These are phyloP conservation scores for Sebastes kiyomatsui DNA, from an alignment of 2,797 vertebrate genomes.

Conservation along the genomic window DNA sequence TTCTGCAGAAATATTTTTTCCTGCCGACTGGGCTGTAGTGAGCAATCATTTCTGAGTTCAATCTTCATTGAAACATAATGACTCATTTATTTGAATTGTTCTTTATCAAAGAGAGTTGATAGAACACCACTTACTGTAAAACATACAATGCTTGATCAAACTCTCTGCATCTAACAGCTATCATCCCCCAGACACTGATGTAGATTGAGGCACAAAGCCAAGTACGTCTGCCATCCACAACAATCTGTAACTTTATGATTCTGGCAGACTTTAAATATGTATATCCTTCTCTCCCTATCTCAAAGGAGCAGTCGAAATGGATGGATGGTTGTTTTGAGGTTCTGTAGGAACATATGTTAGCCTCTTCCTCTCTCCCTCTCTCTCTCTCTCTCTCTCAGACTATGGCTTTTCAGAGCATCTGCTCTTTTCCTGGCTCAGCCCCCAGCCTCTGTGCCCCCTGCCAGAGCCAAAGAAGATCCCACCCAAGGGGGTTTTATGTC, in stretches of 20 bases:
- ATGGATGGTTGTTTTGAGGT: neutral
- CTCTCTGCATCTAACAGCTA: neutral
- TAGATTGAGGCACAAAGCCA: conserved; percentile 19
- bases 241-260: conserved; percentile 34
- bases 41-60: conserved; percentile 1
- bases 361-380: neutral
- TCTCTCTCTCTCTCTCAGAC: neutral
- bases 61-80: neutral
- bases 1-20: neutral
- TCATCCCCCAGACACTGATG: neutral
- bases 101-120: neutral
- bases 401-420: conserved; percentile 38
- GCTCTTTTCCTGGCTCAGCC: conserved; percentile 40
- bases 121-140: neutral
- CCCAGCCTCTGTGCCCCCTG: conserved; percentile 7
- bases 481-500: conserved; percentile 36
- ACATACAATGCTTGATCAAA: conserved; percentile 11
- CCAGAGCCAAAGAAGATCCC: conserved; percentile 43
- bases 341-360: neutral
- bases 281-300: conserved; percentile 30
- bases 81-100: neutral
- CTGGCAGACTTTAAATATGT: conserved; percentile 21
- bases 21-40: neutral
- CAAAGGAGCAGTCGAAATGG: conserved; percentile 24
- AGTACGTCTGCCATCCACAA: conserved; percentile 24